Evolutionary conservation across 2,113 vertebrate species (phyloP), one percentile per base, ranked within the genome.

Genomic region (Echinops telfairi): DNA sequence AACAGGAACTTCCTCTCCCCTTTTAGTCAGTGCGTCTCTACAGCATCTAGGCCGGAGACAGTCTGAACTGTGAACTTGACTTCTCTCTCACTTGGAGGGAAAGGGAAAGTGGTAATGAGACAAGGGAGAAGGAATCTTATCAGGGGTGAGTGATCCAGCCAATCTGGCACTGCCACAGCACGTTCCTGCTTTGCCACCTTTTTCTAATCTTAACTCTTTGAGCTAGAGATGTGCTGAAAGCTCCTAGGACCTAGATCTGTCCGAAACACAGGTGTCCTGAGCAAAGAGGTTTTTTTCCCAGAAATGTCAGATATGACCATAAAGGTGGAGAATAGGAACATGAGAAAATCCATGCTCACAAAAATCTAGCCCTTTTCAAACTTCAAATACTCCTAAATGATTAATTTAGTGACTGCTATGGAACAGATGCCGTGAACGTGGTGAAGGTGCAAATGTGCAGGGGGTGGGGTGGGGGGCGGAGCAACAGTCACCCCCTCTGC

Each of bases 21-120:
- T 36, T 91, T 78, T 95, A 31, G 92, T 95, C 92, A 91, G 82
- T 17, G 64, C 73, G 53, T 82, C n/a, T 78, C 20, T 5, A 16
- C 33, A 78, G 86, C 68, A 64, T 75, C 66, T 53, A 79, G 68
- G 40, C 1, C 25, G 12, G 82, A 82, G 91, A 83, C 27, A n/a
- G 40, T 16, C 82, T 89, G 77, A 23, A 11, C 20, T 78, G 27
- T 47, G 25, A 0, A 33, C 68, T 78, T 27, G 33, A 9, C 20
- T 86, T 75, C 64, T 58, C 40, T 79, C 17, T 47, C 43, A 17
- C 38, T 62, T 70, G 62, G 93, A 68, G 70, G n/a, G 33, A 93
- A 87, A 88, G 22, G 33, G n/a, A 88, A 62, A 38, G 38, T 29
- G 29, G 27, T 57, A 33, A 94, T 86, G 62, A 92, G 62, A 90